These are phyloP conservation scores for Champsocephalus gunnari DNA, from an alignment of 2,797 vertebrate genomes.

Conservation along the genomic window DNA sequence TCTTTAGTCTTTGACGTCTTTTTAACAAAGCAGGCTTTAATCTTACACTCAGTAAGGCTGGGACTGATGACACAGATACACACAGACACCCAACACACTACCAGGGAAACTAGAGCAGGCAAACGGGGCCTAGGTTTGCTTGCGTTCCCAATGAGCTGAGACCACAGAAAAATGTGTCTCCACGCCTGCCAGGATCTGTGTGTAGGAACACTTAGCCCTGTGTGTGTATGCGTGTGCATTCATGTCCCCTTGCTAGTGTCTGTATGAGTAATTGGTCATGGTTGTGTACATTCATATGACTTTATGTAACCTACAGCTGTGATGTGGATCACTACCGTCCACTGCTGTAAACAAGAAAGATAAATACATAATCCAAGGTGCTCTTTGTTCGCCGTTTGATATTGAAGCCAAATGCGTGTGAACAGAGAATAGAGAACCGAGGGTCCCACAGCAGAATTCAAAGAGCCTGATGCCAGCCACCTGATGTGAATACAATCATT, in stretches of 20 bases:
- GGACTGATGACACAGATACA: constrained; percentile 15
- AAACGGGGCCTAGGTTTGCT: constrained; percentile 45
- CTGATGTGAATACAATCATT: constrained; percentile 64
- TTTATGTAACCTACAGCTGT: constrained; percentile 64
- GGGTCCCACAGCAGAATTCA: constrained; percentile 63
- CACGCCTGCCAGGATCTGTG: constrained; percentile 41
- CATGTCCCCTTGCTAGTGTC: constrained; percentile 20
- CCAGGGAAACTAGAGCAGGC: constrained; percentile 4
- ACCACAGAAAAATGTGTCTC: constrained; percentile 56
- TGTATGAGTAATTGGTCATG: constrained; percentile 15
- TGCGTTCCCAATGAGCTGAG: constrained; percentile 66
- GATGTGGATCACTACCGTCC: constrained; percentile 67
- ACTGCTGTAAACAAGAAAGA: constrained; percentile 63
- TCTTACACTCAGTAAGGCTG: constrained; percentile 17
- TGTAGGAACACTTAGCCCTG: constrained; percentile 22
- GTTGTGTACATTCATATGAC: constrained; percentile 21
- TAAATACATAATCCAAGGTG: constrained; percentile 76
- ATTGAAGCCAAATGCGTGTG: constrained; percentile 62
- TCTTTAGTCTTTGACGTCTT: constrained; percentile 21
- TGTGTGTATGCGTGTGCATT: constrained; percentile 15
- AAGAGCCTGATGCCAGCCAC: constrained; percentile 60
- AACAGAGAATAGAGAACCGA: constrained; percentile 46
- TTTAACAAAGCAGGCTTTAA: constrained; percentile 31
- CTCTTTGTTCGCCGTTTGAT: constrained; percentile 67
- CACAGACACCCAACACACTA: constrained; percentile 4